phyloP scores from a whole-genome alignment of 1,140 invertebrate species.

The Cheumatopsyche charites region DNA sequence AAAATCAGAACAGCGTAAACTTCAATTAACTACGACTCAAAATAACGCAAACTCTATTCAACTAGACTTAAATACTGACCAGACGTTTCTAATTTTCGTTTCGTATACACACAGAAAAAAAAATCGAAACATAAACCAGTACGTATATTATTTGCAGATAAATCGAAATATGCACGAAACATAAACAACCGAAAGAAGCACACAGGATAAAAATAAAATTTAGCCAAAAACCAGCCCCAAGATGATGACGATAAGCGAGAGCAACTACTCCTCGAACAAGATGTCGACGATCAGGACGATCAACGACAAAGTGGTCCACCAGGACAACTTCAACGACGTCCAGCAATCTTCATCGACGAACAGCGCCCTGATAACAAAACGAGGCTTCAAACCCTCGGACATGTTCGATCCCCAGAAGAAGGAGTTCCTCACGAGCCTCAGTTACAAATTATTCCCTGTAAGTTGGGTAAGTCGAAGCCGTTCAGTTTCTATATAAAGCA shows the following conservation, averaged over 20 bases:
- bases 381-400: constrained; percentile 85
- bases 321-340: constrained; percentile 59
- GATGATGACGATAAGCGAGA: constrained; percentile 63
- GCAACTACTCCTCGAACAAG: constrained; percentile 60
- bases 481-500: constrained; percentile 21
- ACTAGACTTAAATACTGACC: too few species aligned
- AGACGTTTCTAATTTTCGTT: too few species aligned
- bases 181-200: constrained; percentile 12
- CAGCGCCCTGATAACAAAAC: constrained; percentile 60
- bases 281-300: constrained; percentile 60
- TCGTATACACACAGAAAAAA: too few species aligned
- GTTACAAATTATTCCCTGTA: constrained; percentile 78
- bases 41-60: too few species aligned
- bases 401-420: constrained; percentile 79
- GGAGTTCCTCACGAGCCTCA: constrained; percentile 79
- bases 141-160: not conserved
- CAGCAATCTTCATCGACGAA: constrained; percentile 58
- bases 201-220: not conserved
- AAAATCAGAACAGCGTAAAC: too few species aligned
- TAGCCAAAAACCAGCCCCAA: constrained; percentile 39
- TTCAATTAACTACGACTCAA: too few species aligned
- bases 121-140: not conserved
- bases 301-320: constrained; percentile 59
- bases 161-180: constrained; percentile 20
- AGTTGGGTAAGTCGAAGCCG: constrained; percentile 69